phyloP scores from a whole-genome alignment of 1,140 invertebrate genomes.

The Sweltsa coloradensis region DNA sequence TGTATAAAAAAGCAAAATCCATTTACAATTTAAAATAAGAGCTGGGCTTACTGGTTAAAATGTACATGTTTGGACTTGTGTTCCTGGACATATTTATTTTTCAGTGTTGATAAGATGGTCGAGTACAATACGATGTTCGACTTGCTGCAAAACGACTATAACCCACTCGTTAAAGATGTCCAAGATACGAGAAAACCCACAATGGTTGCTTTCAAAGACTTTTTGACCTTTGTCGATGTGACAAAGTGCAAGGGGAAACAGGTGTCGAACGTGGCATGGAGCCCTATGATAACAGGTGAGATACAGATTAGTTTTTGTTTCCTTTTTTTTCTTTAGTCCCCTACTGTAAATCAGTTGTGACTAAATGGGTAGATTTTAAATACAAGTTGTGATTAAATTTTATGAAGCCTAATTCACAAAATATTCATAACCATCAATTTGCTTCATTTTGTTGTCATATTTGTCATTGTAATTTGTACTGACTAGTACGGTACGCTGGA shows the following conservation, averaged over 20 bases:
- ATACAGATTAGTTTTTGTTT: neutral
- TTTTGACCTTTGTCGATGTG: constrained; percentile 46
- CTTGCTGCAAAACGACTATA: constrained; percentile 50
- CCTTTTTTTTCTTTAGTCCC: neutral
- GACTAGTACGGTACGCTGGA: too few relatives aligned
- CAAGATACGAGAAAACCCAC: constrained; percentile 27
- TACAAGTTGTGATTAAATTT: too few relatives aligned
- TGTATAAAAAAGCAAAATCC: constrained; percentile 1
- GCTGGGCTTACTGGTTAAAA: constrained; percentile 20
- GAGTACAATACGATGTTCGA: constrained; percentile 34
- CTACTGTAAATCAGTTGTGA: neutral
- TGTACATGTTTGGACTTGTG: too few relatives aligned
- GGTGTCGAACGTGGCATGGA: constrained; percentile 52
- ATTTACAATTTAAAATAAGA: too few relatives aligned
- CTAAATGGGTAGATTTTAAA: too few relatives aligned
- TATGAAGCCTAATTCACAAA: too few relatives aligned
- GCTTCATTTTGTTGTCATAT: too few relatives aligned
- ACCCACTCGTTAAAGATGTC: constrained; percentile 30
- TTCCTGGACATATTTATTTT: too few relatives aligned
- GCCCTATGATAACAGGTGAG: constrained; percentile 43
- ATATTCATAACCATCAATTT: too few relatives aligned
- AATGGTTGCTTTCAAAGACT: constrained; percentile 37
- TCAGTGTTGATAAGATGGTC: constrained; percentile 13
- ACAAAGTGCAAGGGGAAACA: constrained; percentile 42
- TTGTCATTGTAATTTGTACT: too few relatives aligned